phyloP scores from a whole-genome alignment of 2,888 invertebrate species.

The Acronicta psi region DNA sequence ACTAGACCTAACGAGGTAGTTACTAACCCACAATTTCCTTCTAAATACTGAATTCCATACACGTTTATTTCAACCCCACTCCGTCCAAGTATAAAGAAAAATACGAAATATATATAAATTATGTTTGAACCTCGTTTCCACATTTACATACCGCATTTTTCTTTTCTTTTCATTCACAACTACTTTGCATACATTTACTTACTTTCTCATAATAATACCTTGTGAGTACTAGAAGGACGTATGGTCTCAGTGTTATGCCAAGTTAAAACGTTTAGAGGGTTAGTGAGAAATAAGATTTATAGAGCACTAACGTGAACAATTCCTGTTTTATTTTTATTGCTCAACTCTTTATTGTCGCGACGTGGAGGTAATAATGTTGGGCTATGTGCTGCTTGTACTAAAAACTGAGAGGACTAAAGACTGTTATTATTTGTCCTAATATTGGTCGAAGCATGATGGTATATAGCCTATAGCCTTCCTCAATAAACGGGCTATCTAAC shows the following conservation, averaged over 20 bases:
- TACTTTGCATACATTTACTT: conserved; percentile 34
- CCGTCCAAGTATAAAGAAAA: background rate
- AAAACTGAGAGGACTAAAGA: too few species aligned
- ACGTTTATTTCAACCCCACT: too few species aligned
- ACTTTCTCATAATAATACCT: background rate
- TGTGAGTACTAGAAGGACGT: background rate
- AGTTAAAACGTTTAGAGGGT: conserved; percentile 31
- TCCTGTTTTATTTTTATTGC: conserved; percentile 43
- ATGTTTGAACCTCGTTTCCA: conserved; percentile 12
- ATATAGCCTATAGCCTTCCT: too few species aligned
- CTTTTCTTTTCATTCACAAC: conserved; percentile 29
- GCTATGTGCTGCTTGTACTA: conserved; percentile 1
- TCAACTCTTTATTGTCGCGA: conserved; percentile 29
- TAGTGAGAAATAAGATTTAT: conserved; percentile 47
- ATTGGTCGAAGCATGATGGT: too few species aligned
- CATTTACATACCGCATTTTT: conserved; percentile 31
- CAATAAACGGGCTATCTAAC: too few species aligned
- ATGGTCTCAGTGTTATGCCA: conserved; percentile 7
- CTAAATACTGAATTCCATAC: too few species aligned
- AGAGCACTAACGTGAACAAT: conserved; percentile 40
- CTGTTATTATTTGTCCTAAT: too few species aligned
- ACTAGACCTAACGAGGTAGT: too few species aligned
- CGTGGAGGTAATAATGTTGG: conserved; percentile 15
- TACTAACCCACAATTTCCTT: too few species aligned
- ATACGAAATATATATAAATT: conserved; percentile 11